These are phyloP conservation scores for Saccostrea echinata DNA, from an alignment of 1,140 invertebrate species.

Conservation along the genomic window DNA sequence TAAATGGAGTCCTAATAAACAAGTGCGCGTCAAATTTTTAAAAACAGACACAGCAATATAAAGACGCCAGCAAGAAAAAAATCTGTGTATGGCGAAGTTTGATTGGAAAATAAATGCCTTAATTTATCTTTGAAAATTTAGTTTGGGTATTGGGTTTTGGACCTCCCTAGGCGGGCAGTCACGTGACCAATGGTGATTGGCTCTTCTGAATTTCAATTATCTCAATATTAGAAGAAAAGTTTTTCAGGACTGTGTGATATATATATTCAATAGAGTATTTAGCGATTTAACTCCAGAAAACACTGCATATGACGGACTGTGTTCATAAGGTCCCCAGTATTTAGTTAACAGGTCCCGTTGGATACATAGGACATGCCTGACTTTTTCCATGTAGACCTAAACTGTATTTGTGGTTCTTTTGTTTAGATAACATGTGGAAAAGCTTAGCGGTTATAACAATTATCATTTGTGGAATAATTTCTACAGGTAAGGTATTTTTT, in stretches of 20 bases:
- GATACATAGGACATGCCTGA: constrained; percentile 13
- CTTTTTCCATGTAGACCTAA: not conserved
- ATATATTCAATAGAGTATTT: constrained; percentile 13
- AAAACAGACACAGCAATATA: constrained; percentile 13
- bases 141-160: constrained; percentile 34
- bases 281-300: constrained; percentile 29
- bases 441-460: not conserved
- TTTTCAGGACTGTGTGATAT: constrained; percentile 24
- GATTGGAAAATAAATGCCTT: constrained; percentile 32
- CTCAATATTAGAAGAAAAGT: constrained; percentile 28
- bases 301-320: not conserved
- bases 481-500: constrained; percentile 3
- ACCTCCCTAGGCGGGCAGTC: constrained; percentile 14
- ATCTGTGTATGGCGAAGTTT: constrained; percentile 16
- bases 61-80: constrained; percentile 12
- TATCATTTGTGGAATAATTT: constrained; percentile 36
- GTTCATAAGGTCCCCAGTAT: not conserved
- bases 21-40: constrained; percentile 33
- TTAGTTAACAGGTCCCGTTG: not conserved
- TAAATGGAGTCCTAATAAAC: constrained; percentile 31
- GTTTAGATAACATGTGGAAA: constrained; percentile 35
- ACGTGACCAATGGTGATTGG: constrained; percentile 36
- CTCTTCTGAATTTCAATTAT: constrained; percentile 42
- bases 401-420: not conserved
- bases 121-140: constrained; percentile 31